Evolutionary conservation across 2,113 vertebrate genomes (phyloP).

Genomic region (Sturnira hondurensis): DNA sequence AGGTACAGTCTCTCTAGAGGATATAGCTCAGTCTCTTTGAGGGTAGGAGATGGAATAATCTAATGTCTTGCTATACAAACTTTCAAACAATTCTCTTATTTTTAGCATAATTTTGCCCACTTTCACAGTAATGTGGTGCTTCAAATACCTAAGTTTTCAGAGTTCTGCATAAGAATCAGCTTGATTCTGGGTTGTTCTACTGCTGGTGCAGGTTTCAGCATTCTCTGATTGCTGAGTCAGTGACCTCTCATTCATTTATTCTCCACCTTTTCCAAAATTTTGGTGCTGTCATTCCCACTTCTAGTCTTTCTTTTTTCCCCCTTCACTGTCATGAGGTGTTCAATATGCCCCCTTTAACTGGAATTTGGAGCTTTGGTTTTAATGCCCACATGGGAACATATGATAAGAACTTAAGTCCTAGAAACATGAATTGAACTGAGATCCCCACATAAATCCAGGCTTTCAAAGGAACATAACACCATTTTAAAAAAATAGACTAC

Average conservation of each 20-base stretch:
- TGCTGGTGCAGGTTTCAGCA: not conserved
- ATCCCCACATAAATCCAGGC: not conserved
- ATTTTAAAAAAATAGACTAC: not conserved
- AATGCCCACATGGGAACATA: not conserved
- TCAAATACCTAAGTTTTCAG: not conserved
- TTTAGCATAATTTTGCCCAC: not conserved
- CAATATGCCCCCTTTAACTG: not conserved
- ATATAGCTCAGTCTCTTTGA: not conserved
- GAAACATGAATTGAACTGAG: not conserved
- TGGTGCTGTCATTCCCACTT: not conserved
- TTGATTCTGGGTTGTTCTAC: not conserved
- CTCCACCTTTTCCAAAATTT: not conserved
- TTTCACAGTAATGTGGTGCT: not conserved
- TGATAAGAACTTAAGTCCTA: not conserved
- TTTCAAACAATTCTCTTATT: not conserved
- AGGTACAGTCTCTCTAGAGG: not conserved
- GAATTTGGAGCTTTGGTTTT: not conserved
- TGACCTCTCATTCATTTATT: not conserved
- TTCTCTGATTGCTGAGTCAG: not conserved
- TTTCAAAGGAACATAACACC: not conserved
- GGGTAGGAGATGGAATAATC: not conserved
- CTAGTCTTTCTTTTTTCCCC: not conserved
- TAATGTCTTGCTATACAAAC: not conserved
- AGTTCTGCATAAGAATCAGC: not conserved
- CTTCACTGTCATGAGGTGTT: not conserved